These are phyloP conservation scores for Delphinapterus leucas DNA, from an alignment of 2,113 vertebrate species.

Conservation along the genomic window DNA sequence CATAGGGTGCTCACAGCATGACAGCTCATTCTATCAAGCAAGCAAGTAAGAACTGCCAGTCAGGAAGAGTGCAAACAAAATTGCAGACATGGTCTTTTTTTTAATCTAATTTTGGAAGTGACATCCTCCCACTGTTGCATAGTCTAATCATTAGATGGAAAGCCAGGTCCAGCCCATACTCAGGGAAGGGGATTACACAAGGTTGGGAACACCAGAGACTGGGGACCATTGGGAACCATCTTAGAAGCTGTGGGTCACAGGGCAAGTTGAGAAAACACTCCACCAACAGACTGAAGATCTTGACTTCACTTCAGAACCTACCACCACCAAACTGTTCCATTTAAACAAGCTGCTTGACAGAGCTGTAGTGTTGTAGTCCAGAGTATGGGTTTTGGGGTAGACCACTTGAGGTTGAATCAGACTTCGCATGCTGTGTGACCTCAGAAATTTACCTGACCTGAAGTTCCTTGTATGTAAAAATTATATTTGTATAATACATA, in stretches of 20 bases:
- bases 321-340: not conserved
- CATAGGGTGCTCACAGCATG: not conserved
- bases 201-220: not conserved
- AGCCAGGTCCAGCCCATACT: no score
- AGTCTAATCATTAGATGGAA: not conserved
- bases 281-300: fast-evolving
- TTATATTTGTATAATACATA: not conserved
- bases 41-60: not conserved
- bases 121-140: not conserved
- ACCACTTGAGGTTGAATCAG: not conserved
- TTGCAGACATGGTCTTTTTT: not conserved
- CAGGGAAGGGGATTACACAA: not conserved
- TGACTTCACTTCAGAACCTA: not conserved
- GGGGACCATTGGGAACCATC: not conserved
- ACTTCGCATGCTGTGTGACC: not conserved
- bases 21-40: not conserved
- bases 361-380: not conserved
- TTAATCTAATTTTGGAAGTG: not conserved
- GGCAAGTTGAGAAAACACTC: not conserved
- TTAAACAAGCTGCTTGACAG: not conserved
- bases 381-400: not conserved
- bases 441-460: not conserved
- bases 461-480: not conserved
- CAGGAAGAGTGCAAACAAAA: not conserved
- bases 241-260: not conserved